Conservation (phyloP, 2,888 invertebrate species). For the Tuberolachnus salignus region DNA sequence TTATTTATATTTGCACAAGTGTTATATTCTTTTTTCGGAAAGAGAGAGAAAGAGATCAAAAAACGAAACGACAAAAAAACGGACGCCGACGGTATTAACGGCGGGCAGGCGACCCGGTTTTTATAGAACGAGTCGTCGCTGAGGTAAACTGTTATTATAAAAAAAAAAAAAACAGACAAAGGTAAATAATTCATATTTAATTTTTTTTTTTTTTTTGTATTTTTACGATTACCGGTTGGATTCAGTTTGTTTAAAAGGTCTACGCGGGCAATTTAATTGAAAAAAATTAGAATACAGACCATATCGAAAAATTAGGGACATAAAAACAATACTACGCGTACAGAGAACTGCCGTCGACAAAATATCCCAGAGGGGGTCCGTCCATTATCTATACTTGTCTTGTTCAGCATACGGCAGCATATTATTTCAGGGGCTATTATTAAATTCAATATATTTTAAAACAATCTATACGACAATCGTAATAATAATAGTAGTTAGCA, state of each 20-base stretch:
- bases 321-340: neutral
- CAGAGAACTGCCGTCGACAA: conserved; percentile 6
- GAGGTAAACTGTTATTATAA: no score
- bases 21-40: neutral
- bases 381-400: conserved; percentile 23
- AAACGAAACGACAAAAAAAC: neutral
- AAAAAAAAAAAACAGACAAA: no score
- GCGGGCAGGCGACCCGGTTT: neutral
- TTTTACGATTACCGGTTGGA: neutral
- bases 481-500: no score
- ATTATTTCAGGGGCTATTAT: neutral
- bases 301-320: neutral
- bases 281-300: neutral
- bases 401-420: conserved; percentile 19
- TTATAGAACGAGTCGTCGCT: neutral
- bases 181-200: no score
- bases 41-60: neutral
- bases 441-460: conserved; percentile 10
- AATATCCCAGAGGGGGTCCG: conserved; percentile 21
- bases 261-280: neutral
- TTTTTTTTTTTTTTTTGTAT: neutral
- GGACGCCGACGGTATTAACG: neutral
- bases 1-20: neutral
- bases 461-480: neutral
- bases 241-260: conserved; percentile 32